phyloP scores from a whole-genome alignment of 2,797 vertebrate species.

The Brotula barbata region DNA sequence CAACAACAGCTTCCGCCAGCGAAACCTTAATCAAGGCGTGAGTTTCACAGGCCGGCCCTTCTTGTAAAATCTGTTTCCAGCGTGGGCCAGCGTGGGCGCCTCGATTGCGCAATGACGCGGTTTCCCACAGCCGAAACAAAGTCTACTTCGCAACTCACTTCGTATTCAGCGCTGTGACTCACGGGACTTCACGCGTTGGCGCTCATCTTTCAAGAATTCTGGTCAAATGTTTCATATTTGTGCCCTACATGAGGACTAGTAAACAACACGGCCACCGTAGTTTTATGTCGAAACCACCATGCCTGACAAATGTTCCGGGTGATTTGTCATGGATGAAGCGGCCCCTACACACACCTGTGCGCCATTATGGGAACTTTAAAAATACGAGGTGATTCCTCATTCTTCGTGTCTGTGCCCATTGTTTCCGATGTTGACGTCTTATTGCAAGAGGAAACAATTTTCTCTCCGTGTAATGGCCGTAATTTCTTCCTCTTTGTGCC shows the following conservation, averaged over 20 bases:
- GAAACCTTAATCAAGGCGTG: background rate
- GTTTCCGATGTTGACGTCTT: constrained; percentile 1
- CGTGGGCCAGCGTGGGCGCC: constrained; percentile 19
- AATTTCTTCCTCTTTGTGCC: constrained; percentile 3
- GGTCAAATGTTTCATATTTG: no score
- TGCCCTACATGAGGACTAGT: no score
- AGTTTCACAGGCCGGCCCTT: constrained; percentile 16
- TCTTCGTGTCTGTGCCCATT: constrained; percentile 16
- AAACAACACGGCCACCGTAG: no score
- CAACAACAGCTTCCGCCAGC: no score
- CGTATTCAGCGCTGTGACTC: no score
- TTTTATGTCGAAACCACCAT: no score
- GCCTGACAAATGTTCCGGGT: background rate
- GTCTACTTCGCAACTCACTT: no score
- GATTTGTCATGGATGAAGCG: background rate
- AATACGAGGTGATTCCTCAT: constrained; percentile 30
- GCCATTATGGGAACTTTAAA: background rate
- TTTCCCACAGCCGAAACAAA: background rate
- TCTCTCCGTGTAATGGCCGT: no score
- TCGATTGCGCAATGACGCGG: constrained; percentile 42
- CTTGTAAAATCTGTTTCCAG: background rate
- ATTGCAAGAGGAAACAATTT: constrained; percentile 15
- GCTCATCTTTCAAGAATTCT: no score
- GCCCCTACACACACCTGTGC: background rate
- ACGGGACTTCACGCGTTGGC: no score